A percentile compares a stretch with the other conserved stretches of the same genome.
Evolutionary conservation across 2,888 invertebrate genomes (phyloP).

Genomic region (Patella caerulea): DNA sequence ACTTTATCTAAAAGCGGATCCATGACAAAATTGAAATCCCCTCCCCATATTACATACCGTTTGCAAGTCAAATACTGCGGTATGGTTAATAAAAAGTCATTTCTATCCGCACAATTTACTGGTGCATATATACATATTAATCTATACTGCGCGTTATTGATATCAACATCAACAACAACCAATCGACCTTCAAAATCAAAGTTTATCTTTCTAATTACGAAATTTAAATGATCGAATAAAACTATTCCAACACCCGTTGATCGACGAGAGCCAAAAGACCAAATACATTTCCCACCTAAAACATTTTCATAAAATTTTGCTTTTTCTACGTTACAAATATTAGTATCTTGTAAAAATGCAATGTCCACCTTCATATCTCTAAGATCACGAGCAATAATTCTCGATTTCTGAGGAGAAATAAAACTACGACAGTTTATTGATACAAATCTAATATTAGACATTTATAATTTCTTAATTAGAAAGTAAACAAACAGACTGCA

Average conservation of each 20-base stretch:
- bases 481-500: too few species aligned
- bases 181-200: background rate
- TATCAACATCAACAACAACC: background rate
- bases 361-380: background rate
- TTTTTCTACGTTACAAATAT: background rate
- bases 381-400: background rate
- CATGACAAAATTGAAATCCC: constrained; percentile 7
- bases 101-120: background rate
- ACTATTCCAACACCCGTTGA: background rate
- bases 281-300: background rate
- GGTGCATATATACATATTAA: constrained; percentile 2
- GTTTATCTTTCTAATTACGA: background rate
- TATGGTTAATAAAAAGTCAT: background rate
- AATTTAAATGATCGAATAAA: background rate
- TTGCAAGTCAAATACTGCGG: background rate
- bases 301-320: background rate
- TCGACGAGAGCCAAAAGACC: background rate
- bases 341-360: background rate
- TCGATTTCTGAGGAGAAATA: constrained; percentile 1
- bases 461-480: background rate
- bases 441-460: background rate
- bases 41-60: background rate
- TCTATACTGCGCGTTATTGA: background rate
- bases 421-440: constrained; percentile 9
- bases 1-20: background rate